phyloP scores from a whole-genome alignment of 2,797 vertebrate genomes.

The Phataginus tricuspis region DNA sequence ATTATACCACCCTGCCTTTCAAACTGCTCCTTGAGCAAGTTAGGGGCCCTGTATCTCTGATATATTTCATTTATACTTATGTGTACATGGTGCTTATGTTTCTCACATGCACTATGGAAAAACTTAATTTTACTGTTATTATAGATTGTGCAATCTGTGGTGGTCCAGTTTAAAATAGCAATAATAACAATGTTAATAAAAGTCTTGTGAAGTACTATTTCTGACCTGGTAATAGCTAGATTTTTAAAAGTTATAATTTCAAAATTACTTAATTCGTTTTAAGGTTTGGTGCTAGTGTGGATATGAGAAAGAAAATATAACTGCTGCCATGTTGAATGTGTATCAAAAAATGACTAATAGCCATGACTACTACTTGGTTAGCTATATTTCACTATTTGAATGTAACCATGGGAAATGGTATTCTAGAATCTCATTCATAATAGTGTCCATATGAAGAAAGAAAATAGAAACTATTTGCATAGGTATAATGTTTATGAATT shows the following conservation, averaged over 20 bases:
- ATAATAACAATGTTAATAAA: not conserved
- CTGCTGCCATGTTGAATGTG: not conserved
- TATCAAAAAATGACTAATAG: not conserved
- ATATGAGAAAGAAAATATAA: constrained; percentile 36
- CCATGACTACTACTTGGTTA: constrained; percentile 18
- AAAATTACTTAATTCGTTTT: constrained; percentile 41
- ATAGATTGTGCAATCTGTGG: not conserved
- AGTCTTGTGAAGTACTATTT: not conserved
- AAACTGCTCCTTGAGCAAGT: not conserved
- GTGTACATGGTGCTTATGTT: not conserved
- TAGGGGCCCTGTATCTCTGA: not conserved
- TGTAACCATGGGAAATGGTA: not conserved
- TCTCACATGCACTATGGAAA: constrained; percentile 9
- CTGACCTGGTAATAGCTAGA: not conserved
- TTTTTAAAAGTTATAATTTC: not conserved
- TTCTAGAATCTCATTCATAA: not conserved
- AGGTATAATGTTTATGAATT: not conserved
- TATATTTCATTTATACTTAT: not conserved
- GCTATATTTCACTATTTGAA: constrained; percentile 34
- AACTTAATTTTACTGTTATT: not conserved
- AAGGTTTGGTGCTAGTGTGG: not conserved
- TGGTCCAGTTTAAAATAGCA: constrained; percentile 12
- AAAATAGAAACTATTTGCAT: constrained; percentile 11
- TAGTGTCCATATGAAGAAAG: not conserved
- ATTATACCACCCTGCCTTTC: not conserved